These are phyloP conservation scores for Panzeria rudis DNA, from an alignment of 2,888 invertebrate genomes.

Conservation along the genomic window DNA sequence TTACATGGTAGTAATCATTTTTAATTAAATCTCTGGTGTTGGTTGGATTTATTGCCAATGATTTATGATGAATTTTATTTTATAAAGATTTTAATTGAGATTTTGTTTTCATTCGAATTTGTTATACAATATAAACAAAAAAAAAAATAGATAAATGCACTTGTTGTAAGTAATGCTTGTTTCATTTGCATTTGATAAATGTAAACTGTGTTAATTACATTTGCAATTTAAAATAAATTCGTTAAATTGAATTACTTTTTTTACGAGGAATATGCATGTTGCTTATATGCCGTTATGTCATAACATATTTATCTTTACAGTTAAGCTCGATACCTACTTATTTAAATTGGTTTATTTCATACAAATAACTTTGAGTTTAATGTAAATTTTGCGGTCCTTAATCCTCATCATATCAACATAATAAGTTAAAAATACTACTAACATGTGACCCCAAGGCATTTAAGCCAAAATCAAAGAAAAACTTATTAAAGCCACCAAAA, in stretches of 20 bases:
- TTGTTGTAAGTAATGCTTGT: background rate
- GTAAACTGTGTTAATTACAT: background rate
- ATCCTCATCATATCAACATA: too few species aligned
- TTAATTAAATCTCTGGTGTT: constrained; percentile 25
- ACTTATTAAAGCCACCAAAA: too few species aligned
- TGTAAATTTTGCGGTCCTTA: too few species aligned
- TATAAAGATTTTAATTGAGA: constrained; percentile 26
- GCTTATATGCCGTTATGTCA: too few species aligned
- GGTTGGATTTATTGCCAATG: constrained; percentile 20
- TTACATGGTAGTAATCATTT: constrained; percentile 18
- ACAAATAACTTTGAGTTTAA: too few species aligned
- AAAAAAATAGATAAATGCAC: background rate
- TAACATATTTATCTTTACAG: too few species aligned
- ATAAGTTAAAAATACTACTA: too few species aligned
- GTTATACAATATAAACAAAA: background rate
- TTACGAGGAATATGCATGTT: too few species aligned
- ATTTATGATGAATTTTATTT: constrained; percentile 35
- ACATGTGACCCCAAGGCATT: too few species aligned
- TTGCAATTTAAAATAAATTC: background rate
- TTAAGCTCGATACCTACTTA: too few species aligned
- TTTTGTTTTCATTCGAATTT: constrained; percentile 18
- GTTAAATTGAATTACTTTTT: background rate
- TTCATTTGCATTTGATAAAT: background rate
- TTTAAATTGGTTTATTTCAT: too few species aligned
- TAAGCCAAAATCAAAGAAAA: too few species aligned